phyloP scores from a whole-genome alignment of 2,888 invertebrate species.

The Xestia c-nigrum region DNA sequence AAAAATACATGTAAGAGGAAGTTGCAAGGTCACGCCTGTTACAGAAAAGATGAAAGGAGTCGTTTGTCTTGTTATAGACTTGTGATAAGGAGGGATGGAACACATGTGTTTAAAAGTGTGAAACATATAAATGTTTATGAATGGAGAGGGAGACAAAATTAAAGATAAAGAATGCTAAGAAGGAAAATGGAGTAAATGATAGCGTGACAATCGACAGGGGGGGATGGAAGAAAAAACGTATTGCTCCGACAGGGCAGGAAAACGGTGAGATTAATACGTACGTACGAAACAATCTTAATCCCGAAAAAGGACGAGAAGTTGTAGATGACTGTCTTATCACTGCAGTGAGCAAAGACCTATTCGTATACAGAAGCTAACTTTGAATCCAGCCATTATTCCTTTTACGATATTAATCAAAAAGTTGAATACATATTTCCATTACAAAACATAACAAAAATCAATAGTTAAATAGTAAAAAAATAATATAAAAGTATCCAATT shows the following conservation, averaged over 20 bases:
- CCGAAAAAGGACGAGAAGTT: not conserved
- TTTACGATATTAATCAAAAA: not conserved
- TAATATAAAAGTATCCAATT: slow-evolving; percentile 24
- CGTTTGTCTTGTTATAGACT: not conserved
- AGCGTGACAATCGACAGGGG: not conserved
- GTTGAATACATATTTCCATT: not conserved
- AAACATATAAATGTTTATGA: not conserved
- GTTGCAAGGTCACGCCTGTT: too few species aligned
- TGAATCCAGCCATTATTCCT: not conserved
- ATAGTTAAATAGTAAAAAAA: slow-evolving; percentile 6
- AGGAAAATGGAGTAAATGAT: not conserved
- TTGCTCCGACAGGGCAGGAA: not conserved
- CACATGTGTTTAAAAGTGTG: not conserved
- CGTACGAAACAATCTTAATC: not conserved
- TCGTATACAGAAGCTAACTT: not conserved
- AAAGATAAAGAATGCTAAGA: not conserved
- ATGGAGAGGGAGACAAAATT: not conserved
- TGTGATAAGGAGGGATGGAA: not conserved
- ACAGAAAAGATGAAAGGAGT: not conserved
- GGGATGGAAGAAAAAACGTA: not conserved
- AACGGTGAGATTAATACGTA: not conserved
- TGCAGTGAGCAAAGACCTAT: not conserved
- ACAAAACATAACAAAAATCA: slow-evolving; percentile 1
- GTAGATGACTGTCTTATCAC: not conserved
- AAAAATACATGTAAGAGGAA: too few species aligned